Evolutionary conservation across 2,113 vertebrate genomes (phyloP), one percentile per base, ranked within the genome.

Genomic region (Phylloscopus trochilus): DNA sequence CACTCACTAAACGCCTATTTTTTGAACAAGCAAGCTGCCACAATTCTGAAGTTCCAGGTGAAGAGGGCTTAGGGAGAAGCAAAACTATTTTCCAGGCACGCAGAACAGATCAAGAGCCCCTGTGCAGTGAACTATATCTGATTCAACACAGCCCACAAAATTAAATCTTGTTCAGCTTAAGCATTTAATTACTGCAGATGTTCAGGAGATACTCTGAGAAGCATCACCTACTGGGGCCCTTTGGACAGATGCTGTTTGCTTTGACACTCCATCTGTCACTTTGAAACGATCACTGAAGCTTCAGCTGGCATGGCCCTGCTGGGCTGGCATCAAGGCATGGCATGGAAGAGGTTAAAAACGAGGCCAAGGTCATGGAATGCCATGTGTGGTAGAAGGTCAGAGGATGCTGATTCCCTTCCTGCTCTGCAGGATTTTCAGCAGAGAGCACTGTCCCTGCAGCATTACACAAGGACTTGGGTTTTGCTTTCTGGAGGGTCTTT

Each of bases 211-310:
- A 87, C 33, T 80, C 93, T 49, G 63, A 83, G 95, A 90, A 81
- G 77, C 80, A 51, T 88, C 93, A 95, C 83, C 93, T 96, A 92
- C 90, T 62, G 90, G 69, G 80, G 73, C 77, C 73, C 69, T 94
- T 95, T 90, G 95, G 95, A 96, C 95, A 96, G 94, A 95, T 97
- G 96, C 80, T 96, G 83, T 94, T 97, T 95, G 73, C 86, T 75
- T 88, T 95, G 92, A 72, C 90, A 69, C 76, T 96, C 95, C 95
- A 96, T 97, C 94, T 97, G 95, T 87, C 88, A 84, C 90, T 95
- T 84, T 1, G 2, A 73, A 95, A 92, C 78, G 62, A 68, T 84
- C 76, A 20, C 53, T 93, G 95, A 94, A 87, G 86, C 92, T 93
- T 87, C 76, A 93, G 56, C 90, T 89, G 56, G 49, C 69, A 68